Base-by-base conservation (phyloP, 2,113 vertebrate species). In the Leucoraja erinaceus region DNA sequence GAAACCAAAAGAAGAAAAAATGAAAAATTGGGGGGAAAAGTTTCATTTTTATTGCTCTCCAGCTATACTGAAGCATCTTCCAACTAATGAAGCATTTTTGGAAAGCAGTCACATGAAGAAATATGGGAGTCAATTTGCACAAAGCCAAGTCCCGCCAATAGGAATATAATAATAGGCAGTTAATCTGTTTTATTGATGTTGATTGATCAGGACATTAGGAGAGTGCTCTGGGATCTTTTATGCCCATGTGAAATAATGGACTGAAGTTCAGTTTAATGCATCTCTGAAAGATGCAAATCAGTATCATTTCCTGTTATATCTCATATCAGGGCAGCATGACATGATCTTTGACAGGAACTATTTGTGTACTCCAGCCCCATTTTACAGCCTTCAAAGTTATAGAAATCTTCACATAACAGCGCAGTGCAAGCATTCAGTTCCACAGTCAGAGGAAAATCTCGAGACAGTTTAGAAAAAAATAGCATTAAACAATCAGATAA, bases 261-360 rank as follows among this genome's bases (percentile, higher is more conserved):
- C 56, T 12, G 54, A 22, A 61, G 25, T 4, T 86, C 56, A 86
- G 25, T 86, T 86, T 86, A 31, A 86, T 63, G 56, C 61, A 56
- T 59, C 28, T 63, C 28, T 61, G 81, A 61, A 59, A 86, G 83
- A 86, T 86, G 83, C 59, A 86, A n/a, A 86, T 86, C 83, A 86
- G 83, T 86, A 28, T 59, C 83, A 86, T 88, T 88, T 88, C 83
- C 83, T 88, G 28, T 66, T 31, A 63, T 61, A 88, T 31, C n/a
- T 88, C 56, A 28, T 66, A 88, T 88, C 83, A 88, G 59, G 83
- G 33, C 83, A 88, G 28, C 28, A 63, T 66, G 83, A 88, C 83
- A 88, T 88, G 83, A 77, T 33, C 75, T 77, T 16, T 77, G 75
- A 88, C 59, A 88, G 14, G 59, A 88, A 88, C 83, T 31, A 88